A percentile compares a stretch with the other conserved stretches of the same genome.
These are phyloP conservation scores for Pseudococcus jackbeardsleyi DNA, from an alignment of 2,888 invertebrate genomes.

Conservation along the genomic window DNA sequence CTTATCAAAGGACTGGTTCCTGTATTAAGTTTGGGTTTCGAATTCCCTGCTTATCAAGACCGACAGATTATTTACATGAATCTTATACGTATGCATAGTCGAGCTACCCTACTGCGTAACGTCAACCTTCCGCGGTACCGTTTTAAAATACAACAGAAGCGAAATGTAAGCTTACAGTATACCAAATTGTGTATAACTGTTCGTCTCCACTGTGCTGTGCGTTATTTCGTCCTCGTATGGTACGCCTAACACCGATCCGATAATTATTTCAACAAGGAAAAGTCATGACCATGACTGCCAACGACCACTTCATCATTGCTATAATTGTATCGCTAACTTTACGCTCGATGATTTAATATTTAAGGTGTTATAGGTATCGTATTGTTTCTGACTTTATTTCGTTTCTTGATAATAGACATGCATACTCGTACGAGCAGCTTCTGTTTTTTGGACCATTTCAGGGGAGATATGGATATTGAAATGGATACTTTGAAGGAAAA, in stretches of 20 bases:
- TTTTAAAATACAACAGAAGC: background rate
- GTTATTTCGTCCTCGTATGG: slow-evolving; percentile 13
- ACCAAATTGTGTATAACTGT: background rate
- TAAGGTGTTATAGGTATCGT: background rate
- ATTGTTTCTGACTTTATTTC: background rate
- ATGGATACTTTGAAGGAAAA: too few relatives aligned
- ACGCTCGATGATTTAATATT: slow-evolving; percentile 1
- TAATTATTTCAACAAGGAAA: slow-evolving; percentile 24
- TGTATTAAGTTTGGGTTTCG: background rate
- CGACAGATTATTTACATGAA: background rate
- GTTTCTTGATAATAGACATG: background rate
- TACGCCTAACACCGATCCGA: slow-evolving; percentile 18
- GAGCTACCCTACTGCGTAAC: background rate
- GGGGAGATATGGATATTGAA: too few relatives aligned
- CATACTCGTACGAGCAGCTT: too few relatives aligned
- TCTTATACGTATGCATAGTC: background rate
- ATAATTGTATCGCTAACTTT: background rate
- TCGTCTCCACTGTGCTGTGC: background rate
- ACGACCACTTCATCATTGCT: slow-evolving; percentile 7
- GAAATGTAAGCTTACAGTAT: background rate
- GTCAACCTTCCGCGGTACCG: background rate
- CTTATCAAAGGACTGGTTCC: background rate
- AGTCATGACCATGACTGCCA: slow-evolving; percentile 32
- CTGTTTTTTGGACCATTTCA: too few relatives aligned
- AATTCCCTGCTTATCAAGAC: background rate